These are phyloP conservation scores for Sinhomidia bicolor DNA, from an alignment of 2,888 invertebrate species.

Conservation along the genomic window DNA sequence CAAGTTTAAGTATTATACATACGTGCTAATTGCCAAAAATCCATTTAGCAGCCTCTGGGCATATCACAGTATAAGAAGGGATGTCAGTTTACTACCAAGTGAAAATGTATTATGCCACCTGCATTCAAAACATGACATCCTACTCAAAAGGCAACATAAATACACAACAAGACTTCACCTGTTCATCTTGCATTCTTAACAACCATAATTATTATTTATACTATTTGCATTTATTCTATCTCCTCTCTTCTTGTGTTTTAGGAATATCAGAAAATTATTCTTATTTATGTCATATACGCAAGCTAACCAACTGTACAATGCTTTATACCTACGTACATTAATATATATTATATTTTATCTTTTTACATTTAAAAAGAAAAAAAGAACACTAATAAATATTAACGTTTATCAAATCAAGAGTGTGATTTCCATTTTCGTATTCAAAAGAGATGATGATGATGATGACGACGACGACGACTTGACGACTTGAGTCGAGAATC, in stretches of 20 bases:
- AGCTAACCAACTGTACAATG: not conserved
- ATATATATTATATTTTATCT: not conserved
- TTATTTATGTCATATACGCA: constrained; percentile 42
- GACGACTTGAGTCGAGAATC: constrained; percentile 40
- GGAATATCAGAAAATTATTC: not conserved
- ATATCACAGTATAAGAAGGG: constrained; percentile 66
- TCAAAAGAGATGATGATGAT: constrained; percentile 35
- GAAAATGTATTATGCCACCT: constrained; percentile 61
- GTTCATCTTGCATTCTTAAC: constrained; percentile 41
- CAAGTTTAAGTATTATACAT: constrained; percentile 62
- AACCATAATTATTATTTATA: constrained; percentile 17
- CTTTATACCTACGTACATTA: not conserved
- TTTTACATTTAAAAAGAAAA: constrained; percentile 4
- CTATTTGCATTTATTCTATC: constrained; percentile 25
- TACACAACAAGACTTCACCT: constrained; percentile 61
- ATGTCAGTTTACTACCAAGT: constrained; percentile 65
- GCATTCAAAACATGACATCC: constrained; percentile 70
- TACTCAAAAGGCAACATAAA: constrained; percentile 54
- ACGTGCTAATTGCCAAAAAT: constrained; percentile 74
- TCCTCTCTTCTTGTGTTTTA: constrained; percentile 25
- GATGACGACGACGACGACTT: constrained; percentile 17
- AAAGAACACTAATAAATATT: constrained; percentile 43
- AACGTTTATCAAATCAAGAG: constrained; percentile 55
- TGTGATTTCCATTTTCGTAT: constrained; percentile 56
- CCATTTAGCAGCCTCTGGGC: constrained; percentile 70